phyloP scores from a whole-genome alignment of 2,888 invertebrate genomes.

The Apamea sordens region DNA sequence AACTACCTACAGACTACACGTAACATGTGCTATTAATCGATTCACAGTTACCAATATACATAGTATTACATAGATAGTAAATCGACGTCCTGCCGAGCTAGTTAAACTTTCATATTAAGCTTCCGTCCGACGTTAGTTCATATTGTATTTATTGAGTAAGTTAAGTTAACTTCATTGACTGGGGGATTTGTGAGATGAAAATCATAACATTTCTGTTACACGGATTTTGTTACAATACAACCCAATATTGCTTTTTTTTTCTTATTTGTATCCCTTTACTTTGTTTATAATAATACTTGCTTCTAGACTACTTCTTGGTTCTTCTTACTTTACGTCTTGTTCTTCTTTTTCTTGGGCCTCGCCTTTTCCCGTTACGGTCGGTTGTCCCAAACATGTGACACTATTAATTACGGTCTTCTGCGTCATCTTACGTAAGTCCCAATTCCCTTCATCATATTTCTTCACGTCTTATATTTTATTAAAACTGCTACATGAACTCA shows the following conservation, averaged over 20 bases:
- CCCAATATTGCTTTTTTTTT: background rate
- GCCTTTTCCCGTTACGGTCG: background rate
- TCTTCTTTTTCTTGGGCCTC: background rate
- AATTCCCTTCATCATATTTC: background rate
- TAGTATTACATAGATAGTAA: conserved; percentile 31
- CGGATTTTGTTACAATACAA: background rate
- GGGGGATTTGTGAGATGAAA: background rate
- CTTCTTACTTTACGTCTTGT: background rate
- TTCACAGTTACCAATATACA: conserved; percentile 49
- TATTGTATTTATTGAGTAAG: conserved; percentile 23
- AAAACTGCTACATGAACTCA: background rate
- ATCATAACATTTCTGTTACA: background rate
- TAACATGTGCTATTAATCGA: conserved; percentile 69
- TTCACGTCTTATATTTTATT: background rate
- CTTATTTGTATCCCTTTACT: background rate
- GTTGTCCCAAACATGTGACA: background rate
- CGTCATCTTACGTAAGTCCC: background rate
- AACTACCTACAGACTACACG: conserved; percentile 55
- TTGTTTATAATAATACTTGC: background rate
- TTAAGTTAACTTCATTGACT: conserved; percentile 6
- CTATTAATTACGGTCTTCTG: background rate
- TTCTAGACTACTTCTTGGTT: background rate
- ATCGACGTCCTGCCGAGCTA: conserved; percentile 46
- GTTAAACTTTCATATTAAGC: conserved; percentile 51
- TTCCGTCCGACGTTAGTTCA: conserved; percentile 30